Evolutionary conservation across 2,113 vertebrate genomes (phyloP).

Genomic region (Perccottus glenii): DNA sequence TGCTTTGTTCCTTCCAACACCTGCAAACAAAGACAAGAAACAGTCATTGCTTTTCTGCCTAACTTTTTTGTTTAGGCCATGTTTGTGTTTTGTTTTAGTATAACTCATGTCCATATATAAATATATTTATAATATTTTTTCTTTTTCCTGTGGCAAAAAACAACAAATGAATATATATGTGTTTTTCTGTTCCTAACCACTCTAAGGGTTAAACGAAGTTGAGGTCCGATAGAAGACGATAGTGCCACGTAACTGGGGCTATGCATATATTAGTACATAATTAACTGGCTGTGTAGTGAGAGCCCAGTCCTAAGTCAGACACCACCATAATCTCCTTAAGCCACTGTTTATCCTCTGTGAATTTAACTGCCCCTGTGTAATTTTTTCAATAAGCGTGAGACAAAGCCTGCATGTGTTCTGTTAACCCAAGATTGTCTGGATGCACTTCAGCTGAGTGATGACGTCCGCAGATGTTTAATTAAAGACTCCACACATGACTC

Average conservation of each 20-base stretch:
- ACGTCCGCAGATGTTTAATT: conserved; percentile 73
- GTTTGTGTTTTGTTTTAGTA: too few species aligned
- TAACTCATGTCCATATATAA: too few species aligned
- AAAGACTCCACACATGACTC: conserved; percentile 68
- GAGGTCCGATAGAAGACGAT: too few species aligned
- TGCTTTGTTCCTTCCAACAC: conserved; percentile 24
- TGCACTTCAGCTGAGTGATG: conserved; percentile 16
- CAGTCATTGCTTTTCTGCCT: neutral
- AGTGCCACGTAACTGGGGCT: conserved; percentile 52
- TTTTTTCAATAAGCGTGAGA: conserved; percentile 13
- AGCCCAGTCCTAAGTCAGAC: conserved; percentile 29
- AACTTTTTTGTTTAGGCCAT: neutral
- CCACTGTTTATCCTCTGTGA: neutral
- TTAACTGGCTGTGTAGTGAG: conserved; percentile 57
- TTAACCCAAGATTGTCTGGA: conserved; percentile 5
- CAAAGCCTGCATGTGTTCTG: conserved; percentile 1
- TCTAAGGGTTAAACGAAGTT: neutral
- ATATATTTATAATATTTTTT: too few species aligned
- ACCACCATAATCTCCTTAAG: conserved; percentile 7
- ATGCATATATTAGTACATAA: conserved; percentile 69
- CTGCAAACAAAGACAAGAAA: conserved; percentile 45
- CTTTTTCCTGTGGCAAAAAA: neutral
- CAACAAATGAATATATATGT: neutral
- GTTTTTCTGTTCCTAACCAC: neutral
- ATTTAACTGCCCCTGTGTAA: neutral